These are phyloP conservation scores for Nannoperca obscura DNA, from an alignment of 2,797 vertebrate species.

Conservation along the genomic window DNA sequence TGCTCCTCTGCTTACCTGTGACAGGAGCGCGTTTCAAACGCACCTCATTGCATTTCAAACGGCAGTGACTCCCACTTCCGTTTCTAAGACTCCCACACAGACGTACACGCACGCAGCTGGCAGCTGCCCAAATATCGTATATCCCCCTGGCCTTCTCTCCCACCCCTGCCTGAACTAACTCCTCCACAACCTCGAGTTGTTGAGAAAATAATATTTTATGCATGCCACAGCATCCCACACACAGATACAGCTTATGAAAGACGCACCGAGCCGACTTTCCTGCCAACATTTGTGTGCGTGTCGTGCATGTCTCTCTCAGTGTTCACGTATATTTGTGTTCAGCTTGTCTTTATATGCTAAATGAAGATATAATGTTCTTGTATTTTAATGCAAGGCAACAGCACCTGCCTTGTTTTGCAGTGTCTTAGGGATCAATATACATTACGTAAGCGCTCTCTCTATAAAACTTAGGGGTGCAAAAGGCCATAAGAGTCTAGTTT, in stretches of 20 bases:
- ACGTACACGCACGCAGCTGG: conserved; percentile 79
- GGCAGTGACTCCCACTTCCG: conserved; percentile 79
- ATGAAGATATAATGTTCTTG: conserved; percentile 47
- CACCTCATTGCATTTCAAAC: conserved; percentile 90
- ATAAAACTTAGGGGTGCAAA: conserved; percentile 60
- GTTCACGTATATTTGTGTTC: conserved; percentile 45
- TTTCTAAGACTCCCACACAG: conserved; percentile 81
- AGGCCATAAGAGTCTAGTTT: conserved; percentile 63
- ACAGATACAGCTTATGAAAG: conserved; percentile 79
- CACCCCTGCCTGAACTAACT: conserved; percentile 77
- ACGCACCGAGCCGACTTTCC: conserved; percentile 62
- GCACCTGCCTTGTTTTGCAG: conserved; percentile 35
- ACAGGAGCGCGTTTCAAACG: conserved; percentile 87
- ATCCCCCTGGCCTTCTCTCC: conserved; percentile 77
- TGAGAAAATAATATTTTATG: conserved; percentile 86
- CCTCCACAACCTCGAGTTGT: conserved; percentile 78
- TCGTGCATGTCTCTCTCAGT: conserved; percentile 37
- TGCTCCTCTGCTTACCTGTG: conserved; percentile 83
- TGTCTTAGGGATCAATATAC: conserved; percentile 57
- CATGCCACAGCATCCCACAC: conserved; percentile 84
- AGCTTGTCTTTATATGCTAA: conserved; percentile 53
- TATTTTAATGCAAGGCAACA: conserved; percentile 36
- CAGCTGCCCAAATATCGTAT: conserved; percentile 84
- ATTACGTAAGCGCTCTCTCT: conserved; percentile 58
- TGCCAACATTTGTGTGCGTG: conserved; percentile 66